Evolutionary conservation across 2,113 vertebrate species (phyloP).

Genomic region (Seriola quinqueradiata): DNA sequence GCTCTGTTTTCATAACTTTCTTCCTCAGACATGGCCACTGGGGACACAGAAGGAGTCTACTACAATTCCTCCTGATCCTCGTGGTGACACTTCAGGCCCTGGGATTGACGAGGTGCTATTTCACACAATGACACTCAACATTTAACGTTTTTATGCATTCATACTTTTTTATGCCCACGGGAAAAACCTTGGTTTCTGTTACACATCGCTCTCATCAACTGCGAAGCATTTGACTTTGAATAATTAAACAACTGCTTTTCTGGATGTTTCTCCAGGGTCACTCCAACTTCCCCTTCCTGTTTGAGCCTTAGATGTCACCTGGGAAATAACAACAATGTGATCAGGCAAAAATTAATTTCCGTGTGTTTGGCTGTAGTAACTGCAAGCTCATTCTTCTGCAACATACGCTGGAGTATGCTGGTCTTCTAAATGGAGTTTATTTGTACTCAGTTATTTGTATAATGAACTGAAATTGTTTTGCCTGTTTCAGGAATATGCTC

Average conservation of each 20-base stretch:
- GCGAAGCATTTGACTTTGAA: neutral
- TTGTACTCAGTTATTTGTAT: constrained; percentile 10
- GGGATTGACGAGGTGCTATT: constrained; percentile 75
- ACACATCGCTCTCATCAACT: neutral
- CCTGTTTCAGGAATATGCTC: constrained; percentile 10
- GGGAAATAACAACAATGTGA: constrained; percentile 10
- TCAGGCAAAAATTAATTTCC: neutral
- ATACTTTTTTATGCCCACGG: neutral
- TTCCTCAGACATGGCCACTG: constrained; percentile 61
- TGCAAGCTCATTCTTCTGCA: neutral
- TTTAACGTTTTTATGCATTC: neutral
- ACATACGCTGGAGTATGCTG: neutral
- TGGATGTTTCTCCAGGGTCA: constrained; percentile 65
- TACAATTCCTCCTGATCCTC: constrained; percentile 75
- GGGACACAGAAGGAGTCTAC: constrained; percentile 65
- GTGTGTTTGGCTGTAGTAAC: neutral
- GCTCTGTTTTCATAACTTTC: neutral
- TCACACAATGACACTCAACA: neutral
- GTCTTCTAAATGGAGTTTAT: constrained; percentile 6
- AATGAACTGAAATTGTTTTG: constrained; percentile 26
- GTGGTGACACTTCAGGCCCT: constrained; percentile 79
- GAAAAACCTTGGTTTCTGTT: neutral
- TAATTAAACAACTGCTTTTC: neutral
- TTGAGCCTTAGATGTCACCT: constrained; percentile 73
- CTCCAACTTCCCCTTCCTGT: constrained; percentile 80